Conservation (phyloP, 2,113 vertebrate species). For the Collichthys lucidus region DNA sequence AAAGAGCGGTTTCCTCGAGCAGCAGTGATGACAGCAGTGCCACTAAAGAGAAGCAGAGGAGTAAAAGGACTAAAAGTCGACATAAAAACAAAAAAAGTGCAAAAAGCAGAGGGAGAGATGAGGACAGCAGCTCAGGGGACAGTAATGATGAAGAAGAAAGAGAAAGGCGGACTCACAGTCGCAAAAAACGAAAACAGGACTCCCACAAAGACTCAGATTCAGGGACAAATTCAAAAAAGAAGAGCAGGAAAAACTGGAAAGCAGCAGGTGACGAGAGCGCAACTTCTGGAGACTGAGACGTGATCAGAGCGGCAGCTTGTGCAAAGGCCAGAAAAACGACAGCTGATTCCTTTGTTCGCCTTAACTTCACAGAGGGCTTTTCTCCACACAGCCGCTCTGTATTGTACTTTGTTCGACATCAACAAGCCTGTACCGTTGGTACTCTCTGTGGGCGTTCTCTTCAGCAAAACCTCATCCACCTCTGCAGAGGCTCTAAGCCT, state of each 20-base stretch:
- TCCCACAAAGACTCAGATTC: conserved; percentile 74
- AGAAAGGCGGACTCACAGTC: conserved; percentile 31
- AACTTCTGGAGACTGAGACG: conserved; percentile 86
- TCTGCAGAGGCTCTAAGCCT: conserved; percentile 35
- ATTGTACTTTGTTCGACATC: conserved; percentile 53
- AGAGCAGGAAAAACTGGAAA: conserved; percentile 90
- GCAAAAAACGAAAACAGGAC: conserved; percentile 75
- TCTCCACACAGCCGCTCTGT: conserved; percentile 36
- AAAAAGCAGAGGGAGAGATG: conserved; percentile 75
- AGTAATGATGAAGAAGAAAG: conserved; percentile 49
- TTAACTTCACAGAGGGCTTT: conserved; percentile 37
- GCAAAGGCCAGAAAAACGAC: conserved; percentile 41
- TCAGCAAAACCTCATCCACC: conserved; percentile 59
- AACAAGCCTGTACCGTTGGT: conserved; percentile 52
- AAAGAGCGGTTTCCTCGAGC: conserved; percentile 66
- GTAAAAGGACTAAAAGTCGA: conserved; percentile 79
- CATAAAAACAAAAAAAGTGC: conserved; percentile 80
- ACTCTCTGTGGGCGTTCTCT: conserved; percentile 39
- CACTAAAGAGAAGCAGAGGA: conserved; percentile 70
- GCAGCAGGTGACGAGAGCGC: conserved; percentile 88
- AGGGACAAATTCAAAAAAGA: conserved; percentile 66
- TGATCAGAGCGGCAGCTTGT: conserved; percentile 10
- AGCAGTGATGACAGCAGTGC: conserved; percentile 64
- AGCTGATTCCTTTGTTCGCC: conserved; percentile 34
- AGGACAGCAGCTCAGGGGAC: conserved; percentile 72